Base-by-base conservation (phyloP, 2,797 vertebrate species). In the Neoniphon sammara region DNA sequence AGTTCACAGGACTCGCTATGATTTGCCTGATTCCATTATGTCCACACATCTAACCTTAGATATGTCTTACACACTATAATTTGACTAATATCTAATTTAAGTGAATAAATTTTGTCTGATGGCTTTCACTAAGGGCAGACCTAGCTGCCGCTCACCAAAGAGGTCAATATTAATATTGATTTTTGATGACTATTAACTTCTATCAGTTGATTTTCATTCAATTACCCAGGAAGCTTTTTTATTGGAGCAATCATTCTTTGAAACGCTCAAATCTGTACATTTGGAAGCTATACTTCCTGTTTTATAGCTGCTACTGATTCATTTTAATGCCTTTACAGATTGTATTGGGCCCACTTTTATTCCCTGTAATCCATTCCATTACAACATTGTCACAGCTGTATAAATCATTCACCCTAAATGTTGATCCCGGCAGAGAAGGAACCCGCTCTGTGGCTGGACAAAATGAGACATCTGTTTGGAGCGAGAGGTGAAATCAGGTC, bases 371-470 rank as follows among this genome's bases (percentile, higher is more conserved):
- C 54, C 27, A 18, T 53, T 50, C 58, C 15, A 10, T 49, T 18
- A 44, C 54, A 25, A 21, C 52, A 39, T 17, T 7, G 25, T 17
- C 36, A 23, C 36, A 20, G 25, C 20, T 80, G 42, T 34, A 70
- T 64, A 60, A 81, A 77, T 79, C 64, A 67, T 64, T 63, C 67
- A 57, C 20, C 5, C 56, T 72, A 64, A 66, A 60, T 65, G 49
- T 18, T 12, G 53, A 7, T 71, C 58, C 58, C 42, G 20, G 52
- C 36, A 14, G 66, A 68, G 2, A 20, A 30, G 23, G 60, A 63
- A 53, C 23, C 42, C 12, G 7, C 34, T 60, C 17, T 20, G 4
- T 25, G 23, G 62, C 52, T 25, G 20, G 15, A 70, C 66, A 73
- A 65, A 67, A 34, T 18, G 3, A 67, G 49, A 62, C 20, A 68